Evolutionary conservation across 2,797 vertebrate genomes (phyloP).

Genomic region (Parauchenoglanis ngamensis): DNA sequence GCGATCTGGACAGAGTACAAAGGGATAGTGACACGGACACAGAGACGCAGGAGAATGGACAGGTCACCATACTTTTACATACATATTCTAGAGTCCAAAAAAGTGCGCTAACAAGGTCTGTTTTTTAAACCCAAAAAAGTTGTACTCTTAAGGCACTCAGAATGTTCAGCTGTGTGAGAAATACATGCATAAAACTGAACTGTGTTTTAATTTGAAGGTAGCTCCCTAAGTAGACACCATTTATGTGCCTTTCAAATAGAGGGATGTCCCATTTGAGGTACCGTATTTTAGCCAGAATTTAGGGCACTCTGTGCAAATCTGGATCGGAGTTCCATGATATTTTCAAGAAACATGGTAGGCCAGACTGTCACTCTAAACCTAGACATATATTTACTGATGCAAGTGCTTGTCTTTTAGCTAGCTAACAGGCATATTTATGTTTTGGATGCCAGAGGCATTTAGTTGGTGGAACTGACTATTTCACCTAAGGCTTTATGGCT

Average conservation of each 20-base stretch:
- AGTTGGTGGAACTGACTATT: not conserved
- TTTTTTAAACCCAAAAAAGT: not conserved
- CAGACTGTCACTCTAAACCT: not conserved
- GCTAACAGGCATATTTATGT: not conserved
- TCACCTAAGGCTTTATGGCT: not conserved
- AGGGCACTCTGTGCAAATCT: not conserved
- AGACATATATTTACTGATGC: not conserved
- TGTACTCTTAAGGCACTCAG: not conserved
- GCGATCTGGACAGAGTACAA: constrained; percentile 68
- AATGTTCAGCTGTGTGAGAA: not conserved
- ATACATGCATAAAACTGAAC: not conserved
- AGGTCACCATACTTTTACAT: constrained; percentile 28
- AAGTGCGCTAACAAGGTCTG: not conserved
- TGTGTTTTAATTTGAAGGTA: not conserved
- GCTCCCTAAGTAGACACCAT: not conserved
- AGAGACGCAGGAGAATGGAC: constrained; percentile 56
- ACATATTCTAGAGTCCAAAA: not conserved
- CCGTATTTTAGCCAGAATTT: not conserved
- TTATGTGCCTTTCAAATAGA: not conserved
- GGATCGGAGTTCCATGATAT: not conserved
- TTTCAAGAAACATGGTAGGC: not conserved
- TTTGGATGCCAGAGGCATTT: not conserved
- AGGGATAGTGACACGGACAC: constrained; percentile 63
- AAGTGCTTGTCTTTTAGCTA: not conserved
- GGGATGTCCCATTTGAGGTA: not conserved